Percentiles rank a stretch among this genome's conserved stretches.
Evolutionary conservation across 2,113 vertebrate species (phyloP).

Genomic region (Carlito syrichta): DNA sequence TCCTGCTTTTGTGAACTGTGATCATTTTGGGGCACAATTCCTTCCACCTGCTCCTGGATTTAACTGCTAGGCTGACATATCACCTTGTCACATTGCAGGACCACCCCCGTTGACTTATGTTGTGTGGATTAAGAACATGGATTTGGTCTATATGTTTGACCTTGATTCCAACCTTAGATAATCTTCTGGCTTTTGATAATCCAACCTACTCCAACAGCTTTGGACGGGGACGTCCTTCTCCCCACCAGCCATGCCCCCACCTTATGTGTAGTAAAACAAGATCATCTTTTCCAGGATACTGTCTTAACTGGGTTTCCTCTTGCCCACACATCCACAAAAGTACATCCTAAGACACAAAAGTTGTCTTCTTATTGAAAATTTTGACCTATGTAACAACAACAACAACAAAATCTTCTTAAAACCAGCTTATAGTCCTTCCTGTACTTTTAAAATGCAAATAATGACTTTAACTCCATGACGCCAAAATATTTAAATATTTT

Average conservation of each 20-base stretch:
- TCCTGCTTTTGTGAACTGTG: neutral
- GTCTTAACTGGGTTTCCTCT: neutral
- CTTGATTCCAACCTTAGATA: neutral
- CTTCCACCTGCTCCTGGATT: neutral
- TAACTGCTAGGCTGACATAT: neutral
- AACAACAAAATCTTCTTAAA: constrained; percentile 7
- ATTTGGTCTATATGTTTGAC: neutral
- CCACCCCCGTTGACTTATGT: neutral
- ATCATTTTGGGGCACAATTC: neutral
- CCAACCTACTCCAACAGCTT: neutral
- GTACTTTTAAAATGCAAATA: constrained; percentile 3
- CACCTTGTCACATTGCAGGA: neutral
- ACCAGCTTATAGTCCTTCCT: neutral
- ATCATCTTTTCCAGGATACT: neutral
- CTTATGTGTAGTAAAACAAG: neutral
- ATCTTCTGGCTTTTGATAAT: neutral
- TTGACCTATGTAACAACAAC: neutral
- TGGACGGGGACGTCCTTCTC: neutral
- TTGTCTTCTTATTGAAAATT: neutral
- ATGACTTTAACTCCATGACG: neutral
- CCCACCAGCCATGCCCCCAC: neutral
- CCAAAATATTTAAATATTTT: neutral
- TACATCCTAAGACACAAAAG: constrained; percentile 1
- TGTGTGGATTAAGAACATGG: neutral
- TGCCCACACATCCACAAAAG: neutral